Evolutionary conservation across 2,113 vertebrate species (phyloP).

Genomic region (Ia io): DNA sequence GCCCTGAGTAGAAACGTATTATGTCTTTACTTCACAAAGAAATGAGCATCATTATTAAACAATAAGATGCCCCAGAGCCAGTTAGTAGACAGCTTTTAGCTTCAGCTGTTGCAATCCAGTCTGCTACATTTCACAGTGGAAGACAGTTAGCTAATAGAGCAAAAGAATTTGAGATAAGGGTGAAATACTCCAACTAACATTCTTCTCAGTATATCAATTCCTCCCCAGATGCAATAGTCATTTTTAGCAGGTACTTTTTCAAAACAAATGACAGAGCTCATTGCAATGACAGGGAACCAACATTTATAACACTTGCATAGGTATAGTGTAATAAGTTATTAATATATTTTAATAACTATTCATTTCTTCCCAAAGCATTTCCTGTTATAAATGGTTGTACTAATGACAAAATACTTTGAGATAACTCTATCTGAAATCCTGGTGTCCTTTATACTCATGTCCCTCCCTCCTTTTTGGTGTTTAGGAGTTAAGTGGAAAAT

Average conservation of each 20-base stretch:
- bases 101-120: neutral
- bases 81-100: neutral
- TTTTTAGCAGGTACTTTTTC: neutral
- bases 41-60: neutral
- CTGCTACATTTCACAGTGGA: neutral
- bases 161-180: neutral
- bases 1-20: neutral
- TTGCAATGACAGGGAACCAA: neutral
- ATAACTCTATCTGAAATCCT: neutral
- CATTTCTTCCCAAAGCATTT: neutral
- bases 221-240: neutral
- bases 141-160: neutral
- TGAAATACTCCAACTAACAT: neutral
- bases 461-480: neutral
- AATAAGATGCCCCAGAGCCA: neutral
- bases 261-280: neutral
- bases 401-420: slow-evolving; percentile 16
- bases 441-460: neutral
- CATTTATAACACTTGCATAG: neutral
- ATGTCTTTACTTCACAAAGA: neutral
- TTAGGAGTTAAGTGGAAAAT: neutral
- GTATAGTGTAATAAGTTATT: neutral
- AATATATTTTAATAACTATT: neutral
- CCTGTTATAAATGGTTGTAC: neutral
- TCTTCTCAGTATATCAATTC: neutral